Evolutionary conservation across 1,140 invertebrate genomes (phyloP).

Genomic region (Platorchestia sp.): DNA sequence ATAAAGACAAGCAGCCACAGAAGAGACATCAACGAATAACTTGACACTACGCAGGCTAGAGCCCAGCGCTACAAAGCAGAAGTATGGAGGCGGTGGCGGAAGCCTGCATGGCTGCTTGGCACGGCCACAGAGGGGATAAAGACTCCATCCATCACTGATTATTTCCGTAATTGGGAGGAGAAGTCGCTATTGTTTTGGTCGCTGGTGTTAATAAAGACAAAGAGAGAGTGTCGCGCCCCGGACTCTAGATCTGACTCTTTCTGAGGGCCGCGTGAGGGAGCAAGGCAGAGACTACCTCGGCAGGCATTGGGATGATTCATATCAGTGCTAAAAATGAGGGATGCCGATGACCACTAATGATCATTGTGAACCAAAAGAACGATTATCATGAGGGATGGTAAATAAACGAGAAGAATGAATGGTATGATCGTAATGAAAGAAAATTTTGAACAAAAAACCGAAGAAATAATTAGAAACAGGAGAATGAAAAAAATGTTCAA

Average conservation of each 20-base stretch:
- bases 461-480: background rate
- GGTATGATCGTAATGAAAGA: too few relatives aligned
- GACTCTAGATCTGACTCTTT: constrained; percentile 36
- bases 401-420: background rate
- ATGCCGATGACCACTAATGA: background rate
- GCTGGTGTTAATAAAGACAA: constrained; percentile 54
- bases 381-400: background rate
- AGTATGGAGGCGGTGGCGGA: background rate
- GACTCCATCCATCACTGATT: constrained; percentile 51
- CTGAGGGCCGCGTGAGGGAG: background rate
- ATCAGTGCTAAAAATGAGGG: background rate
- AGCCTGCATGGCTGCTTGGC: background rate
- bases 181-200: constrained; percentile 54
- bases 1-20: background rate
- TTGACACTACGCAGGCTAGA: background rate
- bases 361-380: background rate
- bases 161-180: constrained; percentile 54
- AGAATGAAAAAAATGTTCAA: background rate
- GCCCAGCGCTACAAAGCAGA: too few relatives aligned
- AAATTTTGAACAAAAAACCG: background rate
- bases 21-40: background rate
- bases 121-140: constrained; percentile 17
- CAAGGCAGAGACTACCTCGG: background rate
- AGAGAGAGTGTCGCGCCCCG: constrained; percentile 41
- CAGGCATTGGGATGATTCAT: background rate